These are phyloP conservation scores for Camptogramma bilineatum DNA, from an alignment of 2,888 invertebrate genomes.

Conservation along the genomic window DNA sequence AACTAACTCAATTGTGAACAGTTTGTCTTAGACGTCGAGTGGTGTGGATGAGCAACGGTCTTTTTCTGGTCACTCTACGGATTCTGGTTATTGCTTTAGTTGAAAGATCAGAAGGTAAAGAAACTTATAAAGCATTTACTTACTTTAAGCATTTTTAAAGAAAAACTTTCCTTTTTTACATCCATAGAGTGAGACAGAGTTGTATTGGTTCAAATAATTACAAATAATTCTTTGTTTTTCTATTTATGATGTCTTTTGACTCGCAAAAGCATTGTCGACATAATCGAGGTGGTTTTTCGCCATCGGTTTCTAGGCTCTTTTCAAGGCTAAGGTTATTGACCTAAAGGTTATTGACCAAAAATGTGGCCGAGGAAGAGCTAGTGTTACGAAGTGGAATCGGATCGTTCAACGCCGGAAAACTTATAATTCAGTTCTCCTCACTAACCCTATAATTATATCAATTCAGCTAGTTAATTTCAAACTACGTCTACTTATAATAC, in stretches of 20 bases:
- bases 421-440: conserved; percentile 39
- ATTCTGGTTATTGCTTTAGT: not conserved
- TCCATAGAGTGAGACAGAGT: not conserved
- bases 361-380: conserved; percentile 4
- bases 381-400: not conserved
- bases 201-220: conserved; percentile 5
- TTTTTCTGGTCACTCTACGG: not conserved
- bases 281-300: conserved; percentile 24
- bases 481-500: conserved; percentile 64
- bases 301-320: not conserved
- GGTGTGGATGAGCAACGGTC: not conserved
- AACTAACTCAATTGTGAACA: not conserved
- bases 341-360: not conserved
- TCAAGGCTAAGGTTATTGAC: not conserved
- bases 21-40: not conserved
- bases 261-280: conserved; percentile 61
- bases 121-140: too few relatives aligned
- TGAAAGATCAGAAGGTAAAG: not conserved
- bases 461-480: conserved; percentile 57
- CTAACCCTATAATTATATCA: conserved; percentile 52
- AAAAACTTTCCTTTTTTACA: not conserved
- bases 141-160: not conserved
- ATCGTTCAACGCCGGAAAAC: conserved; percentile 29
- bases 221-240: conserved; percentile 35
- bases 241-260: conserved; percentile 72